A percentile compares a stretch with the other conserved stretches of the same genome.
phyloP scores from a whole-genome alignment of 1,140 invertebrate genomes.

The Neodiprion fabricii region DNA sequence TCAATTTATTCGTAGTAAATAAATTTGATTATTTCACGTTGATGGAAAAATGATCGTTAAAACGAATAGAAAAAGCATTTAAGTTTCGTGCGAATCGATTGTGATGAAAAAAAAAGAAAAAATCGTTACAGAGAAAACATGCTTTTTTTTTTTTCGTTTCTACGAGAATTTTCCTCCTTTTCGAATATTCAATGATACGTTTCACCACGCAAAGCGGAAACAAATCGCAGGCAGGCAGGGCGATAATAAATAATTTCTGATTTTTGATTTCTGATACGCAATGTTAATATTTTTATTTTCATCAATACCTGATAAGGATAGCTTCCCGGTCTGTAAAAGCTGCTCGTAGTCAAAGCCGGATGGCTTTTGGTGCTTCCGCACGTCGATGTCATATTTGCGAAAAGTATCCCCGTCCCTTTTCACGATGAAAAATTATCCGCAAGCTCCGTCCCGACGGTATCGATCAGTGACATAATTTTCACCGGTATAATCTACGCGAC shows the following conservation, averaged over 20 bases:
- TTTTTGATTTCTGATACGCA: conserved; percentile 11
- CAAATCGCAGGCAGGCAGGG: conserved; percentile 20
- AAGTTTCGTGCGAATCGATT: too few species aligned
- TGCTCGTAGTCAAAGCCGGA: conserved; percentile 50
- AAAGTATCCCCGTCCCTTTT: neutral
- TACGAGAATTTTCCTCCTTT: neutral
- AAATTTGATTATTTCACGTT: too few species aligned
- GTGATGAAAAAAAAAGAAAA: too few species aligned
- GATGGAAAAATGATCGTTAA: too few species aligned
- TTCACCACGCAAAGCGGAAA: neutral
- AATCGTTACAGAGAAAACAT: too few species aligned
- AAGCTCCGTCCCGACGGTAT: neutral
- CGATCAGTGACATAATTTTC: neutral
- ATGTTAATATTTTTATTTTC: conserved; percentile 1
- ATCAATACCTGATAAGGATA: conserved; percentile 59
- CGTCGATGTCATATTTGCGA: conserved; percentile 54
- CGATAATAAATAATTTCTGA: conserved; percentile 4
- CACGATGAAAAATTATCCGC: neutral
- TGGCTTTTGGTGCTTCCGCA: conserved; percentile 58
- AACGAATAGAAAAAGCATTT: too few species aligned
- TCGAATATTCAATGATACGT: neutral
- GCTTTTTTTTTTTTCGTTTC: too few species aligned
- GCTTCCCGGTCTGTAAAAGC: conserved; percentile 53
- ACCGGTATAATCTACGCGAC: neutral
- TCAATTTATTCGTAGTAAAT: too few species aligned